Percentiles rank a stretch among this genome's conserved stretches.
Evolutionary conservation across 2,797 vertebrate genomes (phyloP).

Genomic region (Taeniopygia guttata): DNA sequence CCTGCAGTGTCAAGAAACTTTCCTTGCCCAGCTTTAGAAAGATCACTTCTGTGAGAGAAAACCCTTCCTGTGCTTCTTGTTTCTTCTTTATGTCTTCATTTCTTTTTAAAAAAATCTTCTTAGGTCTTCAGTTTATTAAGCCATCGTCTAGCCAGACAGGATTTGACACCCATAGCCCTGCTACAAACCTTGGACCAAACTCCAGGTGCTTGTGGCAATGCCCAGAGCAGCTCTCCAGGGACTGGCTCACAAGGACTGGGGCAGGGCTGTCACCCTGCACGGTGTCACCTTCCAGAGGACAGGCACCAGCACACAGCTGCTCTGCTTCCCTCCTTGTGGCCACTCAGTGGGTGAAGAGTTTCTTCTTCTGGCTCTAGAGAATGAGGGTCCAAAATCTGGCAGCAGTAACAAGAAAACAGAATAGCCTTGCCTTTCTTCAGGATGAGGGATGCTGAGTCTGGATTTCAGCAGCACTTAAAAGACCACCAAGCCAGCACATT

Average conservation of each 20-base stretch:
- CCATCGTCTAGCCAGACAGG: not conserved
- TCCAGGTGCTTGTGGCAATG: not conserved
- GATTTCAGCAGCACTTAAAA: not conserved
- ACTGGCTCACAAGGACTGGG: not conserved
- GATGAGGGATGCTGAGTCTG: not conserved
- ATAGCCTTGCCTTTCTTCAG: not conserved
- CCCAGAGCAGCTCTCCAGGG: not conserved
- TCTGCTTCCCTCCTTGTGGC: not conserved
- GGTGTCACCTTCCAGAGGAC: not conserved
- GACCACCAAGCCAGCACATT: not conserved
- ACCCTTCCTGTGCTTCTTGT: not conserved
- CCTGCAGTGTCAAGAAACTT: not conserved
- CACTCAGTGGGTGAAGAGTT: fast-evolving
- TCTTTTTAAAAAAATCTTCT: not conserved
- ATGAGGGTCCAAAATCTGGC: not conserved
- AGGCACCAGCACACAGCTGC: not conserved
- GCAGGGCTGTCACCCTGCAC: fast-evolving
- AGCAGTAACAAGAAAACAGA: not conserved
- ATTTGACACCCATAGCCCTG: not conserved
- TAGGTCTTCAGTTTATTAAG: not conserved
- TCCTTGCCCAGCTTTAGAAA: not conserved
- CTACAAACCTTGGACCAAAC: not conserved
- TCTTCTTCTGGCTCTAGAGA: not conserved
- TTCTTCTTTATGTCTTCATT: not conserved
- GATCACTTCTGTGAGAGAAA: not conserved